These are phyloP conservation scores for Sinocyclocheilus anophthalmus DNA, from an alignment of 2,113 vertebrate species.

Conservation along the genomic window DNA sequence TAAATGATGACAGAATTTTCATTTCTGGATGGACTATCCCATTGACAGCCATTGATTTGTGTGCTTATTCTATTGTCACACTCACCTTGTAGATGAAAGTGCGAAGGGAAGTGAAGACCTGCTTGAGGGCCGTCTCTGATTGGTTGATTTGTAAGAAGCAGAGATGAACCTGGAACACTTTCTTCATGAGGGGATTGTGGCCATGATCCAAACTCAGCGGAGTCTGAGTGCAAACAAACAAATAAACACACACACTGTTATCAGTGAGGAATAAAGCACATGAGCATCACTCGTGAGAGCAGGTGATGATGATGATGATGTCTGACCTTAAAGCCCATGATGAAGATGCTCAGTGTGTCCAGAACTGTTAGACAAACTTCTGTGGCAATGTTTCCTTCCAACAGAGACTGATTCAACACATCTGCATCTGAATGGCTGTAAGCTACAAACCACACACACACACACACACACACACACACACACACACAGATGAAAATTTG, in stretches of 20 bases:
- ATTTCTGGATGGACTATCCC: no score
- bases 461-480: not conserved
- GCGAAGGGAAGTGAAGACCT: conserved; percentile 91
- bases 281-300: not conserved
- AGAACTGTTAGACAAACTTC: conserved; percentile 96
- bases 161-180: conserved; percentile 95
- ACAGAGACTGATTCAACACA: conserved; percentile 90
- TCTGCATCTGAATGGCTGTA: conserved; percentile 96
- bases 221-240: conserved; percentile 72
- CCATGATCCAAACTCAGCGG: conserved; percentile 91
- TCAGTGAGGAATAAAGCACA: no score
- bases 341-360: conserved; percentile 94
- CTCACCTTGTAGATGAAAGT: conserved; percentile 96
- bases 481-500: no score
- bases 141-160: conserved; percentile 97
- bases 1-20: no score
- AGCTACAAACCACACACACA: conserved; percentile 77
- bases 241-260: not conserved
- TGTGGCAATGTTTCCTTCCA: conserved; percentile 95
- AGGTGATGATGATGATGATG: not conserved
- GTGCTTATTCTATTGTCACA: not conserved
- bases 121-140: conserved; percentile 92
- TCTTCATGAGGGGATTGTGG: conserved; percentile 98
- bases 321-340: conserved; percentile 94
- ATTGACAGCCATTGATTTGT: not conserved